Evolutionary conservation across 2,113 vertebrate species (phyloP), one percentile per base, ranked within the genome.

Genomic region (Cyanistes caeruleus): DNA sequence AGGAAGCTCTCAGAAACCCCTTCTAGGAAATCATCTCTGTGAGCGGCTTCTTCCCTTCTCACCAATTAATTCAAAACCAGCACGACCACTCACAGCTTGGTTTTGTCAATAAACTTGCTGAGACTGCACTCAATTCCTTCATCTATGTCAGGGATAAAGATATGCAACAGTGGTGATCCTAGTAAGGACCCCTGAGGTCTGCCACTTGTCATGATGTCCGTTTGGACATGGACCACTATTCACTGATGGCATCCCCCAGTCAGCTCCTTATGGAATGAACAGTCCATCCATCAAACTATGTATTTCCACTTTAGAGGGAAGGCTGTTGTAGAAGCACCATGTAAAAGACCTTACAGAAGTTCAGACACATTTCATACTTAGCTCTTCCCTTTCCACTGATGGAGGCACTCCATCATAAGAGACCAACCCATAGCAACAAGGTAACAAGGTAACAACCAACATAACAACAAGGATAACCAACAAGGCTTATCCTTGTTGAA

Each of bases 331-430:
- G 37, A 5, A 6, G 5, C 2, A 35, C 21, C 3, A 5, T 22
- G n/a, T 41, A 14, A 64, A 76, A 76, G 18, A 28, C 25, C 8
- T 41, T 58, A 22, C 2, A 75, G 28, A 63, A 69, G 5, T 51
- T 55, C 37, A 46, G 24, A 41, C 0, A 8, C 4, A 6, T 20
- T 27, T 48, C 13, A 41, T 28, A 28, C 0, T 0, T 35, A 58
- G 33, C 49, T 63, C 14, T 65, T 72, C 39, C 10, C 6, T 37
- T 72, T 37, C 37, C 28, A n/a, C 19, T 30, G 23, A 28, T 24
- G 37, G 46, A 52, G 39, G 21, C 33, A 15, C 15, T 74, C 19
- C 28, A 39, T 59, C 6, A 2, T 39, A 52, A 82, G 39, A 52
- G 37, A 51, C 15, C 8, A 49, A 10, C 12, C 25, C 6, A 21